Conservation (phyloP, 2,113 vertebrate genomes). For the Tautogolabrus adspersus region DNA sequence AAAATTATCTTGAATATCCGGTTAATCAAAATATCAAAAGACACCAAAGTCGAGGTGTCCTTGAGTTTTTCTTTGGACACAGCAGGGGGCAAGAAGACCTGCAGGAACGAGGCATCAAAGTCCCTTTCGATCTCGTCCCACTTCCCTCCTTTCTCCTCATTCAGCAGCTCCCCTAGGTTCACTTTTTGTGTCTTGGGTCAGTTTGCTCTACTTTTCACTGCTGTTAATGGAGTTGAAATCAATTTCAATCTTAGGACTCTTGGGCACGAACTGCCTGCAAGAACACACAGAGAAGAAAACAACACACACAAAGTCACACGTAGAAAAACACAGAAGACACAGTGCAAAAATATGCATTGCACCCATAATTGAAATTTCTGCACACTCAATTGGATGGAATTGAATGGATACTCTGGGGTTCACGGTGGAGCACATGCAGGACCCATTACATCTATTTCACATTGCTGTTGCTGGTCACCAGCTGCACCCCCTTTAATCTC, state of each 20-base stretch:
- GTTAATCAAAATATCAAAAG: conserved; percentile 55
- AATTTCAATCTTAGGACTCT: conserved; percentile 69
- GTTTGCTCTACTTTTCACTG: conserved; percentile 24
- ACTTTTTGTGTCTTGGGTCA: conserved; percentile 62
- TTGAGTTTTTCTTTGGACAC: conserved; percentile 56
- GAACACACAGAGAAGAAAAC: conserved; percentile 13
- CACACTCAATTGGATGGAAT: too few relatives aligned
- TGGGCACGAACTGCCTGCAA: conserved; percentile 72
- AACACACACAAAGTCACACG: neutral
- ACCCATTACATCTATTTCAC: too few relatives aligned
- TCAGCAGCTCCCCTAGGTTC: conserved; percentile 46
- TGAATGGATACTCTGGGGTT: too few relatives aligned
- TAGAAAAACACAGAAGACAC: neutral
- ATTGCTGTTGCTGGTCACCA: too few relatives aligned
- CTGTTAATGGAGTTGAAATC: conserved; percentile 76
- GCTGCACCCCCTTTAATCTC: too few relatives aligned
- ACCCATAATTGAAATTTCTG: too few relatives aligned
- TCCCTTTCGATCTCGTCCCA: conserved; percentile 36
- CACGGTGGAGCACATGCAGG: too few relatives aligned
- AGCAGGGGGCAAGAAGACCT: conserved; percentile 41
- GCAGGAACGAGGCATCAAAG: conserved; percentile 46
- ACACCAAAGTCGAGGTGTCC: conserved; percentile 42
- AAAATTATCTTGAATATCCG: conserved; percentile 33
- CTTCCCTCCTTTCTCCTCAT: neutral
- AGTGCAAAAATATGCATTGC: neutral